Evolutionary conservation across 2,797 vertebrate genomes (phyloP), one percentile per base, ranked within the genome.

Genomic region (Lophura swinhoii): DNA sequence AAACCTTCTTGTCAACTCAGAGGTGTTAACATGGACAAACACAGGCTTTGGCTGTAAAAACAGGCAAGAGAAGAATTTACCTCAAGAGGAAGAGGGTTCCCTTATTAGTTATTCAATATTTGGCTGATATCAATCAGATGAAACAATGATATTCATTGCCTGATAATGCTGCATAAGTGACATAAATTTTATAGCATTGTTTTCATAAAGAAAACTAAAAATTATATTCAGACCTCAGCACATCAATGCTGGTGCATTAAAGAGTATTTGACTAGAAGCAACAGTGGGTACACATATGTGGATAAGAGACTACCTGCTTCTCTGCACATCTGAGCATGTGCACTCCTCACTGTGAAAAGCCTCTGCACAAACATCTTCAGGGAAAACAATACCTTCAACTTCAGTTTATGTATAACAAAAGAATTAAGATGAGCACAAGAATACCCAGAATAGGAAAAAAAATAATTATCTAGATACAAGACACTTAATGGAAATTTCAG

Each of bases 21-120:
- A 94, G 51, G 73, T 88, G 74, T 76, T 76, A 84, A 48, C 60
- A 74, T 4, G 23, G 79, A 58, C 51, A 60, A 91, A 81, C 17
- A 70, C 17, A 84, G 66, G 55, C 26, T 92, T 73, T 60, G 55
- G 59, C 35, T 86, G 39, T 85, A 64, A 92, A 94, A 95, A 89
- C 28, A 80, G 73, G 39, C 12, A 20, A 3, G 31, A 75, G 31
- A 81, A 15, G 35, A 87, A 85, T 33, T 18, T 60, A 53, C 37
- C 56, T 71, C 39, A 73, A 51, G 48, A 85, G 73, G 68, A 87
- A 87, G 66, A 81, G 75, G 31, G 33, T 26, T 49, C 7, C 48
- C 23, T 78, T n/a, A 33, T 51, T 87, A 77, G n/a, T 55, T 87
- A 18, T 76, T 39, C 86, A 28, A 78, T 58, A 51, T 87, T 79